These are phyloP conservation scores for Etheostoma perlongum DNA, from an alignment of 2,797 vertebrate species.

Conservation along the genomic window DNA sequence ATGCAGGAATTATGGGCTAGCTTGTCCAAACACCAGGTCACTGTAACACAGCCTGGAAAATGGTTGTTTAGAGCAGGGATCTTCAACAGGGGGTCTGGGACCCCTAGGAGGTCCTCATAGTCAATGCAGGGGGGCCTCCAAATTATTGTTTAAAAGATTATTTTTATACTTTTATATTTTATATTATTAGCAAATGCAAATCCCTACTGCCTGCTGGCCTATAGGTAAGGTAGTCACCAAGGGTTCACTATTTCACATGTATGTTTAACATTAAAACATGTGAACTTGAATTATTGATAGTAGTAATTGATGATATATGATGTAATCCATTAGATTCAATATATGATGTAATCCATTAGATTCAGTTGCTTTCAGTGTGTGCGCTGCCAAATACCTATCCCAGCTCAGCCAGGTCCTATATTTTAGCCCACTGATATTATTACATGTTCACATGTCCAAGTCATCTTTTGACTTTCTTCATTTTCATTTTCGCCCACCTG, in stretches of 20 bases:
- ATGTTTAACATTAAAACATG: no score
- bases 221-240: no score
- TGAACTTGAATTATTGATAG: background rate
- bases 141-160: no score
- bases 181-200: no score
- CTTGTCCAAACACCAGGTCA: constrained; percentile 46
- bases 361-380: background rate
- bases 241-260: no score
- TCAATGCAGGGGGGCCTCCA: no score
- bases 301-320: background rate
- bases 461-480: background rate
- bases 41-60: constrained; percentile 34
- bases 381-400: background rate
- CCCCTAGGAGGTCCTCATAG: no score
- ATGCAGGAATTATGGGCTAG: constrained; percentile 70
- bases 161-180: no score
- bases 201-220: no score
- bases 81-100: no score
- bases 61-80: background rate
- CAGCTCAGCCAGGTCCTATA: background rate
- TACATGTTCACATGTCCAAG: constrained; percentile 2
- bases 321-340: background rate
- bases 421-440: background rate
- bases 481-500: background rate
- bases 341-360: background rate